Evolutionary conservation across 2,888 invertebrate species (phyloP).

Genomic region (Aelia acuminata): DNA sequence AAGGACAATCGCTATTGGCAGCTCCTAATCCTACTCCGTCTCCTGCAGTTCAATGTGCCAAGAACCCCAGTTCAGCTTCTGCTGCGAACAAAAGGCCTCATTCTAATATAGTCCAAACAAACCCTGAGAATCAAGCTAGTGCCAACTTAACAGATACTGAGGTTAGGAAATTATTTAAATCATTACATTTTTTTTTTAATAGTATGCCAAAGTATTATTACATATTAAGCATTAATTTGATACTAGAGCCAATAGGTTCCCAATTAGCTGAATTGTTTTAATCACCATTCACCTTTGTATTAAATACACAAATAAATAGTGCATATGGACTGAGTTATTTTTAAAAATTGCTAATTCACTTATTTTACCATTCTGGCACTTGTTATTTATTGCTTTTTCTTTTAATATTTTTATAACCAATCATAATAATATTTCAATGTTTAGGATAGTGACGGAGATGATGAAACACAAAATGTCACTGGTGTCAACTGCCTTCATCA

Average conservation of each 20-base stretch:
- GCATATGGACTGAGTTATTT: no score
- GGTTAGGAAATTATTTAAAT: neutral
- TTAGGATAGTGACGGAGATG: conserved; percentile 63
- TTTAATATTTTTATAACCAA: neutral
- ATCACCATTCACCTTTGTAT: no score
- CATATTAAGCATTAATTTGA: neutral
- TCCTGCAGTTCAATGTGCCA: neutral
- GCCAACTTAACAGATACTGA: conserved; percentile 45
- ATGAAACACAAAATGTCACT: conserved; percentile 58
- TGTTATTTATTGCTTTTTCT: neutral
- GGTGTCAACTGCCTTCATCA: conserved; percentile 67
- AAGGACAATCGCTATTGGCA: neutral
- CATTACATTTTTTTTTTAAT: neutral
- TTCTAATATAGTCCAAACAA: conserved; percentile 27
- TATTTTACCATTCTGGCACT: no score
- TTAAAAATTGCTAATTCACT: no score
- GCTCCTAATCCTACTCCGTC: neutral
- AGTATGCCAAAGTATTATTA: no score
- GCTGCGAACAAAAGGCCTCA: neutral
- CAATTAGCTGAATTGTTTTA: no score
- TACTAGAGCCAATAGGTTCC: neutral
- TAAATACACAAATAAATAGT: no score
- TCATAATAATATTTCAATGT: neutral
- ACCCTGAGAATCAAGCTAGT: neutral
- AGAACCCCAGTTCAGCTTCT: neutral